These are phyloP conservation scores for Philypnodon macrostomus DNA, from an alignment of 2,797 vertebrate species.

Conservation along the genomic window DNA sequence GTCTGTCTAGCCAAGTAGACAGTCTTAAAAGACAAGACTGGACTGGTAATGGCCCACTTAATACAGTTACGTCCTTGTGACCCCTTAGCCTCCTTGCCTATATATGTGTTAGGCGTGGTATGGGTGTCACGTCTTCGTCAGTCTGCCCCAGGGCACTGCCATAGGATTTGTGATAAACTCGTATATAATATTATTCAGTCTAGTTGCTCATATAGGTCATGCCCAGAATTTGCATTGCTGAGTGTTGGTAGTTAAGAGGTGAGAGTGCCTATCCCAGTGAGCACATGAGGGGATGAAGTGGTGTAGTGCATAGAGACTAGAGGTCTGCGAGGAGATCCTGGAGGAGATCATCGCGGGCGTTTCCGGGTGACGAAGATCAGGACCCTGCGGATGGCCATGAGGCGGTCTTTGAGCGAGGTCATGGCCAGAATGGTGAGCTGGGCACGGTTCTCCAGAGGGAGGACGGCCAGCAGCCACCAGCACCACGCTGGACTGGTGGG, in stretches of 20 bases:
- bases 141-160: too few species aligned
- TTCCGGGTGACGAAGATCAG: constrained; percentile 89
- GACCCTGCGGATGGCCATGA: constrained; percentile 85
- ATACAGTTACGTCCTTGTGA: too few species aligned
- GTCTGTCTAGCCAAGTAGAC: too few species aligned
- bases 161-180: too few species aligned
- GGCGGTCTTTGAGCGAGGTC: constrained; percentile 87
- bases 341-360: constrained; percentile 78
- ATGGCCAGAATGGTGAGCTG: constrained; percentile 90
- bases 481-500: constrained; percentile 89
- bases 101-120: too few species aligned
- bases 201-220: too few species aligned
- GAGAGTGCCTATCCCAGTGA: not conserved
- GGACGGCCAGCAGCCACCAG: constrained; percentile 91
- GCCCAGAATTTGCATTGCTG: not conserved
- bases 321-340: not conserved
- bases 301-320: constrained; percentile 41
- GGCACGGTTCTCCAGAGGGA: constrained; percentile 87
- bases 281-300: not conserved
- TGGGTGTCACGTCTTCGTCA: too few species aligned
- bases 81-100: too few species aligned
- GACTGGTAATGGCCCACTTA: too few species aligned
- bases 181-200: too few species aligned
- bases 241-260: constrained; percentile 1
- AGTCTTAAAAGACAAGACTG: too few species aligned